A percentile compares a stretch with the other conserved stretches of the same genome.
Evolutionary conservation across 2,888 invertebrate species (phyloP).

Genomic region (Gari tellinella): DNA sequence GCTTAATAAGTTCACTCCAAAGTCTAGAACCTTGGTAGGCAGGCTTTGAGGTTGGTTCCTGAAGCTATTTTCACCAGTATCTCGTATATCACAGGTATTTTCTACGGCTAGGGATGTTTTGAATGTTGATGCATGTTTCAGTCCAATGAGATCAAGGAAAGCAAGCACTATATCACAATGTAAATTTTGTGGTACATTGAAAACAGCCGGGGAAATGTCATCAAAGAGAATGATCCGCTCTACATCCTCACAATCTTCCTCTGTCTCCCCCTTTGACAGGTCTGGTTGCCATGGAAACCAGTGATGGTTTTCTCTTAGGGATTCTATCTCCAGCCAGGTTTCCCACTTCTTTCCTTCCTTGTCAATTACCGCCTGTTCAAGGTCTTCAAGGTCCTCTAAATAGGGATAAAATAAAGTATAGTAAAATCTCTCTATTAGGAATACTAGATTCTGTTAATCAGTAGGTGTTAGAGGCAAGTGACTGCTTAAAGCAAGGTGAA

Average conservation of each 20-base stretch:
- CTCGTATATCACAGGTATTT: too few species aligned
- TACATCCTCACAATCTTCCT: constrained; percentile 84
- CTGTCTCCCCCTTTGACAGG: constrained; percentile 70
- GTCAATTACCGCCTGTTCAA: constrained; percentile 69
- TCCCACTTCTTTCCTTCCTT: constrained; percentile 56
- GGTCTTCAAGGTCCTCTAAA: constrained; percentile 66
- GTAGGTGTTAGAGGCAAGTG: too few species aligned
- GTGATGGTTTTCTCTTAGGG: constrained; percentile 77
- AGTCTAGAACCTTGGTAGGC: background rate
- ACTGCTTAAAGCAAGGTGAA: too few species aligned
- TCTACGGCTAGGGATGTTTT: too few species aligned
- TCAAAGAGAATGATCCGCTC: constrained; percentile 84
- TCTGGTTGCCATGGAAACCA: constrained; percentile 84
- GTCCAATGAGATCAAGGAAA: constrained; percentile 7
- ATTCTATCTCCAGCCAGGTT: constrained; percentile 83
- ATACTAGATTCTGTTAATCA: too few species aligned
- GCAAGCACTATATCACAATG: constrained; percentile 35
- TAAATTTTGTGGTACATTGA: constrained; percentile 56
- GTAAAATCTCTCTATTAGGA: too few species aligned
- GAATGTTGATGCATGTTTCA: too few species aligned
- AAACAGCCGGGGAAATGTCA: constrained; percentile 79
- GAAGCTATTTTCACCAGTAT: too few species aligned
- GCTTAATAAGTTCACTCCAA: background rate
- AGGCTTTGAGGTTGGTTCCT: background rate
- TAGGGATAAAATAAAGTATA: too few species aligned